These are phyloP conservation scores for Allophyes oxyacanthae DNA, from an alignment of 2,888 invertebrate species.

Conservation along the genomic window DNA sequence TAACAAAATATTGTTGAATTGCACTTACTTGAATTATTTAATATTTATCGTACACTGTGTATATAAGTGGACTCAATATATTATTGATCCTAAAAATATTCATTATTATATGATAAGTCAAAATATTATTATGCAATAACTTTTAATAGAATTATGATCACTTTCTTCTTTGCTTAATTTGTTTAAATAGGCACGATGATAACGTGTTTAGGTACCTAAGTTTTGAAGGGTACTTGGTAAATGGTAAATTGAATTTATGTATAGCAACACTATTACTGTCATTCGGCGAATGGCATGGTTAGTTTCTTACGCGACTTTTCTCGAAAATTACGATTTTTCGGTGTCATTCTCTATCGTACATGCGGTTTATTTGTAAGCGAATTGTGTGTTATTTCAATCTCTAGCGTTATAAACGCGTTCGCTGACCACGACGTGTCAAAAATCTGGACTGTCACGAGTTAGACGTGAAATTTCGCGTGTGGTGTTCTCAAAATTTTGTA, in stretches of 20 bases:
- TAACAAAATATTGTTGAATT: no score
- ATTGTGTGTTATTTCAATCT: constrained; percentile 39
- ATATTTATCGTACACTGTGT: no score
- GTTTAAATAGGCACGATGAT: no score
- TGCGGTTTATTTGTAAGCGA: constrained; percentile 51
- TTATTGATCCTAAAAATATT: no score
- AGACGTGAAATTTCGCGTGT: constrained; percentile 36
- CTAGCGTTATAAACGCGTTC: constrained; percentile 25
- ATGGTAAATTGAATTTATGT: constrained; percentile 20
- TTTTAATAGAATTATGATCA: no score
- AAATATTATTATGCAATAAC: no score
- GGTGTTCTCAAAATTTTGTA: constrained; percentile 26
- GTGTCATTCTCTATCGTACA: constrained; percentile 37
- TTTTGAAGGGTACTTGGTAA: neutral
- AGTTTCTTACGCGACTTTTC: constrained; percentile 67
- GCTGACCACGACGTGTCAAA: constrained; percentile 31
- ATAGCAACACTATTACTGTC: constrained; percentile 61
- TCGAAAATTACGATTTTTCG: constrained; percentile 66
- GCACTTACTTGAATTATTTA: no score
- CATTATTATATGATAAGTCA: no score
- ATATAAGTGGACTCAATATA: no score
- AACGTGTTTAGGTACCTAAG: neutral
- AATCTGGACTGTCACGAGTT: constrained; percentile 41
- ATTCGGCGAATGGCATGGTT: constrained; percentile 54
- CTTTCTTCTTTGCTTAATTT: no score